Evolutionary conservation across 2,888 invertebrate species (phyloP), one percentile per base, ranked within the genome.

Genomic region (Liodrosophila aerea): DNA sequence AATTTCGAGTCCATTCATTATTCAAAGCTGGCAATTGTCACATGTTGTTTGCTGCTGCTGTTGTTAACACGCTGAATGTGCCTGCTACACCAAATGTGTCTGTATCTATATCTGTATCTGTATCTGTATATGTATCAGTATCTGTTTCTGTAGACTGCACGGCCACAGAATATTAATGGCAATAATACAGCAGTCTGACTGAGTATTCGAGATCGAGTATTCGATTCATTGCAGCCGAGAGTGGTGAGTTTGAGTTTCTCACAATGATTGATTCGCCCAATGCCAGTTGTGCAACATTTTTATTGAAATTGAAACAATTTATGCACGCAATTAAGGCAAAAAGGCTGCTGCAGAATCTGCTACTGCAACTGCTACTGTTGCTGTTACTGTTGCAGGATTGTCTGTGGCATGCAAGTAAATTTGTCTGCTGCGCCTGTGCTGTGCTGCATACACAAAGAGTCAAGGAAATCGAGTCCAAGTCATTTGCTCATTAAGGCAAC

Each of bases 231-330:
- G 47, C 41, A 60, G 7, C 36, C 31, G 39, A 49, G 7, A 18
- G 51, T 30, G n/a, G n/a, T n/a, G n/a, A n/a, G 12, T 29, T 11
- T 18, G 56, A 45, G 67, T 73, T 80, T 77, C 81, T 76, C 76
- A 80, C 64, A 84, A 67, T 82, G 77, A 78, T 77, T 84, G 77
- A 77, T 83, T 64, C 73, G 41, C 34, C n/a, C 45, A 29, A 27
- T 15, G 31, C 2, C 8, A 0, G 29, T 76, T 74, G 78, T 81
- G 80, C 83, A 75, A 81, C 71, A 74, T 77, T 75, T 64, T 81
- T 81, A 85, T 80, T 80, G 85, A 77, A 83, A 80, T 85, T 74
- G 78, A 64, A 64, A 64, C 81, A 82, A 85, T 82, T 82, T 82
- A 82, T 85, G 76, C 85, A 83, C 74, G 85, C 81, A 82, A 82